Percentiles rank a stretch among this genome's conserved stretches.
These are phyloP conservation scores for Chlorodrepanis virens DNA, from an alignment of 2,113 vertebrate species.

Conservation along the genomic window DNA sequence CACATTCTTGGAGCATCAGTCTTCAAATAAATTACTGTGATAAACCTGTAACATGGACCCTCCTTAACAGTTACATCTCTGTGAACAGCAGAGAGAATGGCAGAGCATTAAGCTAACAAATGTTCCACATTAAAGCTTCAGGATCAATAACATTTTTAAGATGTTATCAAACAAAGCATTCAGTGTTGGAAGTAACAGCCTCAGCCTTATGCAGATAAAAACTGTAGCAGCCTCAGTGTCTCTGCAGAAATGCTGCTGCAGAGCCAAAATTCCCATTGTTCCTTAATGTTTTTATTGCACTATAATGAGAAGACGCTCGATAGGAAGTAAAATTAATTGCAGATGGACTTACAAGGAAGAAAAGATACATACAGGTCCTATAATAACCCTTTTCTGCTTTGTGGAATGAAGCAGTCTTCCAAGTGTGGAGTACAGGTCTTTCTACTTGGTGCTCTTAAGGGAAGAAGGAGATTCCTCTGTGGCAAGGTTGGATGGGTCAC, in stretches of 20 bases:
- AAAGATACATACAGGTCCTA: neutral
- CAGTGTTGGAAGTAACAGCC: neutral
- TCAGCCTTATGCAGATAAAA: neutral
- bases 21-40: conserved; percentile 16
- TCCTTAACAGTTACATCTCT: neutral
- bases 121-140: conserved; percentile 32
- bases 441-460: neutral
- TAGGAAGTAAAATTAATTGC: neutral
- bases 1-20: neutral
- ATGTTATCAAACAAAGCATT: conserved; percentile 16
- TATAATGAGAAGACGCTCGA: neutral
- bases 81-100: neutral
- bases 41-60: neutral
- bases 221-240: neutral
- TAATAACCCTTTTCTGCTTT: neutral
- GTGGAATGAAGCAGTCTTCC: neutral
- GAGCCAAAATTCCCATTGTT: neutral
- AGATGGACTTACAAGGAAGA: neutral
- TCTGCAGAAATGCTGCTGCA: neutral
- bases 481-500: neutral
- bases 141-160: conserved; percentile 15
- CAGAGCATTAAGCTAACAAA: conserved; percentile 33
- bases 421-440: neutral
- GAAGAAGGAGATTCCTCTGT: neutral
- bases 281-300: neutral